Conservation (phyloP, 53 echinoderm and acorn worm genomes). For the Astropecten irregularis region DNA sequence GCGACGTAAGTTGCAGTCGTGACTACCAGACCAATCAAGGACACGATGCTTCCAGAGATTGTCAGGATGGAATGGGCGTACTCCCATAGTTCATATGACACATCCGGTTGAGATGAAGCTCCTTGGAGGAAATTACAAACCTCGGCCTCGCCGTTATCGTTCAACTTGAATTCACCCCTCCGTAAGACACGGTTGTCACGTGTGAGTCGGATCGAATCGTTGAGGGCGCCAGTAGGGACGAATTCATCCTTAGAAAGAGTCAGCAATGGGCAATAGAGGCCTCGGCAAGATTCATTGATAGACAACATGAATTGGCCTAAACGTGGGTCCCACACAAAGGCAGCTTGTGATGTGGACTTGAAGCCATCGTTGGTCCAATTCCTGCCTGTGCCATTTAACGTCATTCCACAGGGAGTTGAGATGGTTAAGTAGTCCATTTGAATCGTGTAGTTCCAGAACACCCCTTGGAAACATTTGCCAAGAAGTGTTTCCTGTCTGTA, state of each 20-base stretch:
- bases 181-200: neutral
- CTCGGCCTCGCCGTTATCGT: neutral
- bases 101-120: neutral
- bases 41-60: too few relatives aligned
- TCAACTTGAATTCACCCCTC: neutral
- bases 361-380: neutral
- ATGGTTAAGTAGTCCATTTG: neutral
- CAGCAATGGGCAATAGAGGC: constrained; percentile 16
- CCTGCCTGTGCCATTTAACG: neutral
- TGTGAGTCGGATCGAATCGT: constrained; percentile 4
- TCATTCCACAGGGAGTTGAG: neutral
- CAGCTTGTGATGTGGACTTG: neutral
- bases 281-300: neutral
- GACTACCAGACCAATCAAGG: too few relatives aligned
- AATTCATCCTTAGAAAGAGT: constrained; percentile 8
- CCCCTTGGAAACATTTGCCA: neutral
- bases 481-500: too few relatives aligned
- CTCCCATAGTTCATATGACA: neutral
- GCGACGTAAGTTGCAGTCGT: too few relatives aligned
- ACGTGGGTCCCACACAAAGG: neutral
- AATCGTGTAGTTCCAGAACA: neutral
- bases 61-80: constrained; percentile 18
- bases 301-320: neutral
- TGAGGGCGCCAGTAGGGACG: constrained; percentile 37
- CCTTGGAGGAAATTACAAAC: constrained; percentile 9